Base-by-base conservation (phyloP, 1,140 invertebrate genomes). In the Drosophila tristis region DNA sequence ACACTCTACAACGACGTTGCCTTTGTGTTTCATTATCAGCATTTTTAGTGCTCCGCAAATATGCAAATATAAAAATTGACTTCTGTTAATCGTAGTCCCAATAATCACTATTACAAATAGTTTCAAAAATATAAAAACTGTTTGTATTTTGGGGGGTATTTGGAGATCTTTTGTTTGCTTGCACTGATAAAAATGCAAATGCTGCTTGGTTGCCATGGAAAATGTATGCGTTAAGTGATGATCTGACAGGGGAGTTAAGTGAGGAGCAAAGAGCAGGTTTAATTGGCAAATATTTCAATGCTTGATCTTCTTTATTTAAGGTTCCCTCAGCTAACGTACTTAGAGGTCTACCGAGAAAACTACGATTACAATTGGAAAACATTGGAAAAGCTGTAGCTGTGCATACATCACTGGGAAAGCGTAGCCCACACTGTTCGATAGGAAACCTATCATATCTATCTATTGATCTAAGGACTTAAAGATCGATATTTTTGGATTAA, bases 101-200 rank as follows among this genome's bases (percentile, higher is more conserved):
- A 55, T 57, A 58, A 39, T 25, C 58, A 39, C 13, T 51, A 70
- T 35, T 15, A n/a, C 53, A 71, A 51, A 55, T 42, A 61, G 31
- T 61, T 71, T 67, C 49, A 47, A 55, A 23, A 68, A 56, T 70
- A 3, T 31, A 86, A 80, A 86, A 86, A 87, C 72, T 81, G 78
- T 87, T 87, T 86, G 84, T 45, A 35, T 72, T 62, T 43, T 59
- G 13, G 35, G 35, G 35, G 35, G 9, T 48, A 66, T 57, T 51
- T 20, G 25, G 26, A 26, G 16, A n/a, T 26, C 45, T 60, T 65
- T 56, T 78, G 51, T 79, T 66, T 72, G 62, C 23, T 43, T 39
- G 29, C 47, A 60, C 75, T 86, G 82, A 86, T 86, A 86, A 76
- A 87, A 87, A 79, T 74, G 8, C 31, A 13, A 67, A 48, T 56